A percentile compares a stretch with the other conserved stretches of the same genome.
phyloP scores from a whole-genome alignment of 2,888 invertebrate species.

The Phortica magna region DNA sequence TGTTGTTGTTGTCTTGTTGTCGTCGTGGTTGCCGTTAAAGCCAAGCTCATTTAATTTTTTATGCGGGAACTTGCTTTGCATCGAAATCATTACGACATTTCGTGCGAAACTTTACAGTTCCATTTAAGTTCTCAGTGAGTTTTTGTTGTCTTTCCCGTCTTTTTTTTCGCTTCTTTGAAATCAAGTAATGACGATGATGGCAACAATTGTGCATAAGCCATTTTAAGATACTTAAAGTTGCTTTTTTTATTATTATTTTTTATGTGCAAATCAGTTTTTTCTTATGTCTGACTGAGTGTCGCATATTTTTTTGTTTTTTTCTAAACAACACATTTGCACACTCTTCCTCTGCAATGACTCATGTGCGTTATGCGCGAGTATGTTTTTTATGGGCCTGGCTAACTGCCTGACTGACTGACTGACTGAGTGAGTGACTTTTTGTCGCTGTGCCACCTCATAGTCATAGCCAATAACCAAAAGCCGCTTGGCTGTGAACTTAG shows the following conservation, averaged over 20 bases:
- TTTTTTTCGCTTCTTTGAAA: constrained; percentile 2
- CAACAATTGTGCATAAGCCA: not conserved
- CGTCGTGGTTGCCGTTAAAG: not conserved
- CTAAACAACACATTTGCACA: not conserved
- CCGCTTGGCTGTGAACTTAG: not conserved
- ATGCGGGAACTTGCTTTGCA: too few species aligned
- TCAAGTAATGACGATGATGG: not conserved
- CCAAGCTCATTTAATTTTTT: not conserved
- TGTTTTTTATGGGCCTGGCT: constrained; percentile 25
- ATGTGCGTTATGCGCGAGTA: constrained; percentile 10
- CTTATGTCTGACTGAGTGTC: not conserved
- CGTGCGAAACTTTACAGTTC: too few species aligned
- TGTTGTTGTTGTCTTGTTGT: not conserved
- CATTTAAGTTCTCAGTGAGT: too few species aligned
- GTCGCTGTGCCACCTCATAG: too few species aligned
- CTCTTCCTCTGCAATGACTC: not conserved
- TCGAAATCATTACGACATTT: too few species aligned
- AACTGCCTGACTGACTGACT: not conserved
- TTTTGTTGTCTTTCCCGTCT: too few species aligned
- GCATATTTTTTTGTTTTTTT: not conserved
- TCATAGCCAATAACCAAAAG: too few species aligned
- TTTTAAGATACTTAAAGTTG: not conserved
- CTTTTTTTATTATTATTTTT: not conserved
- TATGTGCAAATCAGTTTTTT: constrained; percentile 19
- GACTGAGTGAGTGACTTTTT: too few species aligned